phyloP scores from a whole-genome alignment of 2,797 vertebrate genomes.

The Botia almorhae region DNA sequence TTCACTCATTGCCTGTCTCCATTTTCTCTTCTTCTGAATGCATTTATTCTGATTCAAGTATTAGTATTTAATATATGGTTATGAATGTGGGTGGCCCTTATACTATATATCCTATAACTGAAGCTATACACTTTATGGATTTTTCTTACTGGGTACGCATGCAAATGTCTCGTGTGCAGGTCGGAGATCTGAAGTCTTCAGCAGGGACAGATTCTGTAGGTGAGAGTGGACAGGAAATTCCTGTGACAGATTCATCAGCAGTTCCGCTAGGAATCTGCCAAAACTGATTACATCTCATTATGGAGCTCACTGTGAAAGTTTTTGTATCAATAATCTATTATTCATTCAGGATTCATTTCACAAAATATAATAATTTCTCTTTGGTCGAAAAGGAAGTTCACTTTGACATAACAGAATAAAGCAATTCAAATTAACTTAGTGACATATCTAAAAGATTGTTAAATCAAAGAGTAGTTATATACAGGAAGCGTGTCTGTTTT shows the following conservation, averaged over 20 bases:
- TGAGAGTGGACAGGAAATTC: conserved; percentile 15
- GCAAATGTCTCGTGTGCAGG: not conserved
- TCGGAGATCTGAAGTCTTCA: not conserved
- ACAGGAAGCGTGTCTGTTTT: no score
- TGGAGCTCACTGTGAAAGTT: conserved; percentile 28
- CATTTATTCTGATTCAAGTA: not conserved
- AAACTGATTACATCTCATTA: conserved; percentile 42
- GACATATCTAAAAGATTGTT: not conserved
- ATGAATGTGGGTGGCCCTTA: not conserved
- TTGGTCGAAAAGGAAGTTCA: conserved; percentile 6
- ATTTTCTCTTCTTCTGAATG: conserved; percentile 12
- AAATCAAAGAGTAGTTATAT: not conserved
- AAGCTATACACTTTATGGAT: not conserved
- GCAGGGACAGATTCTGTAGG: not conserved
- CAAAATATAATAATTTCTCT: conserved; percentile 25
- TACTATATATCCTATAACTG: not conserved
- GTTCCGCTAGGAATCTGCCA: conserved; percentile 39
- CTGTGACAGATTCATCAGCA: conserved; percentile 46
- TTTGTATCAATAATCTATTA: conserved; percentile 54
- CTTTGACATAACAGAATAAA: not conserved
- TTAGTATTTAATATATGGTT: not conserved
- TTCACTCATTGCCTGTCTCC: conserved; percentile 3
- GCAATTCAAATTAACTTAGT: not conserved
- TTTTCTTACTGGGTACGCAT: not conserved
- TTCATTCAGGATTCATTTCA: conserved; percentile 50